These are phyloP conservation scores for Lydus trimaculatus DNA, from an alignment of 2,888 invertebrate species.

Conservation along the genomic window DNA sequence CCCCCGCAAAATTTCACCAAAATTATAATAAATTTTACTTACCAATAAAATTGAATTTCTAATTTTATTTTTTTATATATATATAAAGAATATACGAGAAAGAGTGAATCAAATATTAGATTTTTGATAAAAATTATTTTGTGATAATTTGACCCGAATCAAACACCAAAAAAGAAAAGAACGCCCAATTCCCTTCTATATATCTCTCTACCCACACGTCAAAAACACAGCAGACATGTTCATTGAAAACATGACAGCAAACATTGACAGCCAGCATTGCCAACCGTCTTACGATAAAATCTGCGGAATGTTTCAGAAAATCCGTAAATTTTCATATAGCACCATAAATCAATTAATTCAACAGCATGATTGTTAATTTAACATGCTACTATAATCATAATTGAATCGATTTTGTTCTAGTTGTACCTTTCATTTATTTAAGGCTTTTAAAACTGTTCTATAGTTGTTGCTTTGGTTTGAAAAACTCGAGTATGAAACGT, in stretches of 20 bases:
- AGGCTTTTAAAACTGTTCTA: too few species aligned
- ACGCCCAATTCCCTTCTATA: conserved; percentile 29
- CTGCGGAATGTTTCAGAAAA: too few species aligned
- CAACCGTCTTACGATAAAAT: too few species aligned
- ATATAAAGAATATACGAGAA: background rate
- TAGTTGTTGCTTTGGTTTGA: too few species aligned
- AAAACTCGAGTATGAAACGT: too few species aligned
- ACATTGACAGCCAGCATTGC: conserved; percentile 13
- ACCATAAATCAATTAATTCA: too few species aligned
- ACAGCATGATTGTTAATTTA: too few species aligned
- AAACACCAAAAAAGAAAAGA: conserved; percentile 45
- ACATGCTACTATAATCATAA: too few species aligned
- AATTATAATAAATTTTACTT: background rate
- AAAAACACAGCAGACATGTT: conserved; percentile 53
- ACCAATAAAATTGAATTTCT: background rate
- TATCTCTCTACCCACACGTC: conserved; percentile 48
- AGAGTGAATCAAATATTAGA: background rate
- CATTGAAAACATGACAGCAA: conserved; percentile 39
- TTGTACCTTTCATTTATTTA: too few species aligned
- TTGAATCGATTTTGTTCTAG: too few species aligned
- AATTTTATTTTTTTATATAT: too few species aligned
- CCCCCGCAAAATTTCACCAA: conserved; percentile 1
- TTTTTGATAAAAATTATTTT: background rate
- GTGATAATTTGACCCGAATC: conserved; percentile 47
- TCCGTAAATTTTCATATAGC: too few species aligned